Evolutionary conservation across 2,888 invertebrate genomes (phyloP).

Genomic region (Epinotia demarniana): DNA sequence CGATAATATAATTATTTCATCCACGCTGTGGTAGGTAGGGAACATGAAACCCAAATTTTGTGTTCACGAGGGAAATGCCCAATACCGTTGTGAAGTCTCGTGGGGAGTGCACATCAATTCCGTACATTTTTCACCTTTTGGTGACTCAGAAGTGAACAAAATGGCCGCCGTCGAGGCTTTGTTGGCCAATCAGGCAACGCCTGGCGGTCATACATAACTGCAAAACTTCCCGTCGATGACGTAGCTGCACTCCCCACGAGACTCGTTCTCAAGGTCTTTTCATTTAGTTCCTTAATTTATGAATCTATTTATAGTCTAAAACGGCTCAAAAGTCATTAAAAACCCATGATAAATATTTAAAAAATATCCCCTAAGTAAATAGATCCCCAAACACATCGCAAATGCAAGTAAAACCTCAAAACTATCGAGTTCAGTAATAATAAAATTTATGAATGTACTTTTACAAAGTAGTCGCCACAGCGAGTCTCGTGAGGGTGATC

Average conservation of each 20-base stretch:
- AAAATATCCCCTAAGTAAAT: conserved; percentile 36
- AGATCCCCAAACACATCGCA: background rate
- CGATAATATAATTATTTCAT: conserved; percentile 59
- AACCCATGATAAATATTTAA: background rate
- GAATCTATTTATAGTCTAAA: conserved; percentile 59
- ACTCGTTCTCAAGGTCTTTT: conserved; percentile 83
- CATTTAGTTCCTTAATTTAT: conserved; percentile 69
- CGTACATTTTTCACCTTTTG: conserved; percentile 86
- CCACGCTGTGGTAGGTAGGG: conserved; percentile 70
- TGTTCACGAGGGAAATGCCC: conserved; percentile 84
- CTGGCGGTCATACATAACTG: conserved; percentile 73
- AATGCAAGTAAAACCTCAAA: conserved; percentile 31
- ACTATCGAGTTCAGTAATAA: conserved; percentile 58
- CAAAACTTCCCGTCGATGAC: conserved; percentile 76
- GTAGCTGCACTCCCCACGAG: conserved; percentile 81
- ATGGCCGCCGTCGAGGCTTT: conserved; percentile 86
- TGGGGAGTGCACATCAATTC: conserved; percentile 83
- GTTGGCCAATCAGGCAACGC: conserved; percentile 75
- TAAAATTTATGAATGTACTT: conserved; percentile 79
- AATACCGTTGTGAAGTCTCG: conserved; percentile 86
- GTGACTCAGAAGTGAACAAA: conserved; percentile 87
- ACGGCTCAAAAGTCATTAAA: conserved; percentile 42
- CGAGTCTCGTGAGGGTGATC: conserved; percentile 73
- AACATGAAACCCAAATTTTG: conserved; percentile 84
- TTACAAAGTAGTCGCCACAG: conserved; percentile 79